phyloP scores from a whole-genome alignment of 2,113 vertebrate genomes.

The Callocephalon fimbriatum region DNA sequence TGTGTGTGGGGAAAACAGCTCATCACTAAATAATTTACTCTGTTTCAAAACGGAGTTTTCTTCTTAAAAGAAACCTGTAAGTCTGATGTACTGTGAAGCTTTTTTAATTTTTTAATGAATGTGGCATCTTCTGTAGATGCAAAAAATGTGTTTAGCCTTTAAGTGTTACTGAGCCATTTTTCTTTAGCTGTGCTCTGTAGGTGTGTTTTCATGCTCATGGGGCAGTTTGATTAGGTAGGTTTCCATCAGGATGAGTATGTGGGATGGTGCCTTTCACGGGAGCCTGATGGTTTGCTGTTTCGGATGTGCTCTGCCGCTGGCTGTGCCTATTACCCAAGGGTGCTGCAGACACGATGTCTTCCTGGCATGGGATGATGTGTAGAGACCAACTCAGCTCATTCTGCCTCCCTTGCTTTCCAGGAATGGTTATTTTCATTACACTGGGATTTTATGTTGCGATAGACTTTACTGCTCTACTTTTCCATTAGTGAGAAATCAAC shows the following conservation, averaged over 20 bases:
- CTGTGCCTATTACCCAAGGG: background rate
- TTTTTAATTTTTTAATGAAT: background rate
- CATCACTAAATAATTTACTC: background rate
- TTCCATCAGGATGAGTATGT: background rate
- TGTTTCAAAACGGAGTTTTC: background rate
- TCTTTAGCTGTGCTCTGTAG: background rate
- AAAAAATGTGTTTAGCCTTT: background rate
- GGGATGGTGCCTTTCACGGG: background rate
- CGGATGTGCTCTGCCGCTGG: background rate
- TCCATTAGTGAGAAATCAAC: background rate
- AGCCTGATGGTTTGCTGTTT: fast-evolving
- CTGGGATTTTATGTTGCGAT: background rate
- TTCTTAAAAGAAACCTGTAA: background rate
- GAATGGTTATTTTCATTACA: background rate
- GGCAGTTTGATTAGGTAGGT: background rate
- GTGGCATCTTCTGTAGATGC: background rate
- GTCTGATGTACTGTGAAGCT: background rate
- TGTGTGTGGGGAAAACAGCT: background rate
- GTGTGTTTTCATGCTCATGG: background rate
- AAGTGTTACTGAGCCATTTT: background rate
- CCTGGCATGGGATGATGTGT: background rate
- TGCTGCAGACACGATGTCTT: background rate
- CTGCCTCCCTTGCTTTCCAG: background rate
- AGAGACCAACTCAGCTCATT: background rate
- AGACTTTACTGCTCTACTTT: background rate